Evolutionary conservation across 2,113 vertebrate genomes (phyloP).

Genomic region (Podilymbus podiceps): DNA sequence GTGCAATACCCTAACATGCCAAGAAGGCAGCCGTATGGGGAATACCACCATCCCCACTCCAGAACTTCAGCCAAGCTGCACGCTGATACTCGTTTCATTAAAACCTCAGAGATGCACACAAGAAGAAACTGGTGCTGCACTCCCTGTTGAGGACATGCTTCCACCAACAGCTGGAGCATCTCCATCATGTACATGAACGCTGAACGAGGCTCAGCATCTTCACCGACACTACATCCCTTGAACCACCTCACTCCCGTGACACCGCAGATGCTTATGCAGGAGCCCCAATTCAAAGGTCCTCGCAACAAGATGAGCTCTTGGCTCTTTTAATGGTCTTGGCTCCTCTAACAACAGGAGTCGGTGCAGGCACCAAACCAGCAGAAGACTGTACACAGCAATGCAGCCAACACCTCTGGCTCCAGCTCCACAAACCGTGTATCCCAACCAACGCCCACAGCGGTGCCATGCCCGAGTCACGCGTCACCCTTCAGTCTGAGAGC

Average conservation of each 20-base stretch:
- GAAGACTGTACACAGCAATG: background rate
- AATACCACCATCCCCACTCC: background rate
- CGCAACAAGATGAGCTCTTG: accelerated
- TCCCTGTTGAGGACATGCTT: background rate
- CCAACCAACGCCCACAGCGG: accelerated
- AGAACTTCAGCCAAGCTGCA: background rate
- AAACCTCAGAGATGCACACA: background rate
- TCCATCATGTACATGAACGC: background rate
- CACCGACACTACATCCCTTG: accelerated
- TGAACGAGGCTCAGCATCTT: background rate
- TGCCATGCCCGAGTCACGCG: accelerated
- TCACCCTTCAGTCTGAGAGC: background rate
- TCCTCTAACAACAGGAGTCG: background rate
- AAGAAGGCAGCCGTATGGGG: background rate
- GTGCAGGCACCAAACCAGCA: background rate
- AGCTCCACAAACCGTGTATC: background rate
- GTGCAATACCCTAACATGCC: background rate
- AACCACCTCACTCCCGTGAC: background rate
- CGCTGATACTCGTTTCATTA: background rate
- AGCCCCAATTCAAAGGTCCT: background rate
- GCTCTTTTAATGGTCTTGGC: background rate
- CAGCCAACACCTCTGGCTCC: background rate
- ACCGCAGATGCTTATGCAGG: background rate
- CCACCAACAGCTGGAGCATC: background rate
- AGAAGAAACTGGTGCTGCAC: background rate